Base-by-base conservation (phyloP, 2,113 vertebrate genomes). In the Chamaea fasciata region DNA sequence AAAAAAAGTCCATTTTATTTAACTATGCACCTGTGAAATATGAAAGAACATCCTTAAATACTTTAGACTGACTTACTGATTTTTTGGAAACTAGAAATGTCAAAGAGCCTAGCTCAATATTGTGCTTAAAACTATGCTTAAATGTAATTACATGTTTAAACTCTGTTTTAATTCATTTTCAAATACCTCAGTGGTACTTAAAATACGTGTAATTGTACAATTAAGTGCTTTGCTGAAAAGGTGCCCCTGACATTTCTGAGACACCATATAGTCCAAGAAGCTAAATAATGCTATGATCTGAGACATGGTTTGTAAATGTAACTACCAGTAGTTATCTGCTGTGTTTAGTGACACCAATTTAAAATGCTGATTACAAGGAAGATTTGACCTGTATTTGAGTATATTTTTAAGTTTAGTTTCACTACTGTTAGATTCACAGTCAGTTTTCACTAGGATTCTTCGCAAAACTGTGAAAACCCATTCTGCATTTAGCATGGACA, bases 41-140 rank as follows among this genome's bases (percentile, higher is more conserved):
- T 63, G 74, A 96, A 95, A 92, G 87, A 63, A 87, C 86, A 89
- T 88, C 83, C 35, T 92, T 94, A 93, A 93, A 83, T 78, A 81
- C 17, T 74, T 52, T 77, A 37, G 53, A 82, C 52, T 63, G 15
- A 35, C 13, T 73, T 92, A 67, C 67, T 85, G 79, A 87, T 88
- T 62, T 46, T 87, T 95, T 50, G 53, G 63, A 75, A 80, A 86
- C 87, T 37, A 78, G 20, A 71, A 94, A 87, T 57, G 26, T 37
- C 83, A 41, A 31, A 81, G 23, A 86, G 5, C n/a, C 22, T 28
- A 42, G 69, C 15, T 79, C 59, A 92, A 27, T 20, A 71, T 35
- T 83, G 46, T 59, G 27, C 79, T 79, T 87, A 95, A 87, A 28
- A 42, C 11, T 82, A 11, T 35, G 20, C 23, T 93, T 90, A 74